Evolutionary conservation across 2,888 invertebrate genomes (phyloP).

Genomic region (Scaptomyza polygonia): DNA sequence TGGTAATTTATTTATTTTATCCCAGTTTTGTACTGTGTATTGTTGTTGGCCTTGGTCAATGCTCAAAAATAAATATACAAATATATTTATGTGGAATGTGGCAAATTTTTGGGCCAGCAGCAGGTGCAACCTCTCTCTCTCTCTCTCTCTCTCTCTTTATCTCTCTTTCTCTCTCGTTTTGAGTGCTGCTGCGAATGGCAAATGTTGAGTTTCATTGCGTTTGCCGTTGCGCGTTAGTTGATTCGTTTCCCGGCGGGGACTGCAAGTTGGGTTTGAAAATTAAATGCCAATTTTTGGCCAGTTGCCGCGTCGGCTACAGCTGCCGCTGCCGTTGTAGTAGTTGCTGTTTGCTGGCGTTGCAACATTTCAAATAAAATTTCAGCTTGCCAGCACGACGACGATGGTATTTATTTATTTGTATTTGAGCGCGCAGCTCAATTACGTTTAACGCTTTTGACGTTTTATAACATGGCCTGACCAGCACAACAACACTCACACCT

Average conservation of each 20-base stretch:
- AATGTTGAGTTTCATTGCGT: conserved; percentile 35
- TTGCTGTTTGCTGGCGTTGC: conserved; percentile 47
- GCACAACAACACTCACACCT: conserved; percentile 30
- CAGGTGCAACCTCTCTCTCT: not conserved
- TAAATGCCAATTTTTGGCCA: conserved; percentile 76
- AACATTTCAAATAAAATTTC: conserved; percentile 79
- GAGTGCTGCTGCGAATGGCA: conserved; percentile 9
- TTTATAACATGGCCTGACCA: conserved; percentile 67
- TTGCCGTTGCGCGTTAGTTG: conserved; percentile 24
- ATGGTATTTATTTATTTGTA: conserved; percentile 77
- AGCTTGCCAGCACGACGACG: conserved; percentile 64
- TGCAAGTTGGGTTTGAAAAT: conserved; percentile 73
- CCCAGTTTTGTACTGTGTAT: conserved; percentile 1
- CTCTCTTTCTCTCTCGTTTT: no score
- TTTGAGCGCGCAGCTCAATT: conserved; percentile 79
- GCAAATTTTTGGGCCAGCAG: conserved; percentile 38
- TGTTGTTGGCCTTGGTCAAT: conserved; percentile 30
- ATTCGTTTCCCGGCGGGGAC: conserved; percentile 64
- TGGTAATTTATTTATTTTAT: not conserved
- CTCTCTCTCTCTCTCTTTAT: no score
- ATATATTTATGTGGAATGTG: conserved; percentile 35
- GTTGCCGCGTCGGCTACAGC: conserved; percentile 28
- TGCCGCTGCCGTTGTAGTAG: conserved; percentile 24
- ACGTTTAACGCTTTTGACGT: conserved; percentile 81
- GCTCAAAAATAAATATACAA: conserved; percentile 20